Evolutionary conservation across 37 sponge, comb jelly and placozoan species (phyloP).

Genomic region (Agelas oroides): DNA sequence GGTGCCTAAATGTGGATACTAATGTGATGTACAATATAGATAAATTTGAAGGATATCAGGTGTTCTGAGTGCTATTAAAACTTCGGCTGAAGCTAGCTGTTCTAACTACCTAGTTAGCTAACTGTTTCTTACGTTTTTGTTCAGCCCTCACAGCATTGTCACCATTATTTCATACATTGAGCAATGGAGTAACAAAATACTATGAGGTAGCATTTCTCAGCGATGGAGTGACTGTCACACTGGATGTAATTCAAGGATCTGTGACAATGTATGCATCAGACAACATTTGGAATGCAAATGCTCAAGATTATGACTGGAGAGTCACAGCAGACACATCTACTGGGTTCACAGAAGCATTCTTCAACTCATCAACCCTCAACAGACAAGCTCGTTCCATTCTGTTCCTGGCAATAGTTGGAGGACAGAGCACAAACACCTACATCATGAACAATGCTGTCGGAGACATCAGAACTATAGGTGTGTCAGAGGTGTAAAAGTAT

Average conservation of each 20-base stretch:
- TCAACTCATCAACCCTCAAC: not conserved
- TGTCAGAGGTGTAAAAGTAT: no score
- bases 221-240: not conserved
- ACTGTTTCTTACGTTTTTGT: not conserved
- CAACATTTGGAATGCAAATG: not conserved
- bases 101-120: no score
- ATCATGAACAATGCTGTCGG: no score
- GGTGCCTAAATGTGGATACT: no score
- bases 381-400: not conserved
- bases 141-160: not conserved
- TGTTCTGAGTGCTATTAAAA: no score
- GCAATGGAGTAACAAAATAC: not conserved
- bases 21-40: no score
- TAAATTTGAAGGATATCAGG: no score
- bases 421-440: no score
- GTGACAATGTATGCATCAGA: not conserved
- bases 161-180: not conserved
- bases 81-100: no score
- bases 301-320: conserved; percentile 1
- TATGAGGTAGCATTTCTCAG: not conserved
- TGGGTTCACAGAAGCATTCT: not conserved
- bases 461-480: not conserved
- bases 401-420: not conserved
- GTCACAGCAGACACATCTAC: not conserved
- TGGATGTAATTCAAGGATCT: not conserved